Conservation (phyloP, 2,888 invertebrate genomes). For the Spilosoma lubricipeda region DNA sequence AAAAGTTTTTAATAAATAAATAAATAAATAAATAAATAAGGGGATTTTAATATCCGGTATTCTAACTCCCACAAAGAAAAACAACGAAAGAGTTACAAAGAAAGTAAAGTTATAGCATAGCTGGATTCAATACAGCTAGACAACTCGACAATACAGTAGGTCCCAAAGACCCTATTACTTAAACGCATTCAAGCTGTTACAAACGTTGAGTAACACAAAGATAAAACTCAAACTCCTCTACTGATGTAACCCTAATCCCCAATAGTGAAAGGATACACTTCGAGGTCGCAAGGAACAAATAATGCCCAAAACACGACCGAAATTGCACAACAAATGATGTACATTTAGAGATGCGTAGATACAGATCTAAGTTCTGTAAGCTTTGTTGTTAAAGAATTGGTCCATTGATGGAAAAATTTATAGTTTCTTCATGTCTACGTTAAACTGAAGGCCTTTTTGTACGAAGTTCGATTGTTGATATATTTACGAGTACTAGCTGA, state of each 20-base stretch:
- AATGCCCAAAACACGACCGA: conserved; percentile 64
- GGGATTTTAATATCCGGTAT: too few species aligned
- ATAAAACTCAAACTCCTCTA: conserved; percentile 38
- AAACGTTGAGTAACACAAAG: conserved; percentile 22
- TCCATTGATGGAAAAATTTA: conserved; percentile 52
- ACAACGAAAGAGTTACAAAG: too few species aligned
- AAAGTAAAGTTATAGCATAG: not conserved
- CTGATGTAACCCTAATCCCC: conserved; percentile 53
- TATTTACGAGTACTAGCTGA: too few species aligned
- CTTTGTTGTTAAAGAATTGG: conserved; percentile 33
- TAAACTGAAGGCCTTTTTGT: not conserved
- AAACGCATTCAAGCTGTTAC: conserved; percentile 11
- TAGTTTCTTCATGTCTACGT: conserved; percentile 32
- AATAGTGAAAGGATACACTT: conserved; percentile 59
- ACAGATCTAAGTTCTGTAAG: conserved; percentile 42
- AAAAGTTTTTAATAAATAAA: too few species aligned
- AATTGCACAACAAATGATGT: conserved; percentile 55
- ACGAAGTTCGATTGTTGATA: not conserved
- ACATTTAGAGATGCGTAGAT: conserved; percentile 51
- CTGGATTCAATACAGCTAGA: not conserved
- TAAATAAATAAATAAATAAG: too few species aligned
- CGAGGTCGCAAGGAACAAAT: conserved; percentile 55
- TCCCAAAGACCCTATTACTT: conserved; percentile 6
- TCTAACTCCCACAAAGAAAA: too few species aligned
- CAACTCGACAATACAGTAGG: not conserved